These are phyloP conservation scores for Sardinella longiceps DNA, from an alignment of 2,797 vertebrate genomes.

Conservation along the genomic window DNA sequence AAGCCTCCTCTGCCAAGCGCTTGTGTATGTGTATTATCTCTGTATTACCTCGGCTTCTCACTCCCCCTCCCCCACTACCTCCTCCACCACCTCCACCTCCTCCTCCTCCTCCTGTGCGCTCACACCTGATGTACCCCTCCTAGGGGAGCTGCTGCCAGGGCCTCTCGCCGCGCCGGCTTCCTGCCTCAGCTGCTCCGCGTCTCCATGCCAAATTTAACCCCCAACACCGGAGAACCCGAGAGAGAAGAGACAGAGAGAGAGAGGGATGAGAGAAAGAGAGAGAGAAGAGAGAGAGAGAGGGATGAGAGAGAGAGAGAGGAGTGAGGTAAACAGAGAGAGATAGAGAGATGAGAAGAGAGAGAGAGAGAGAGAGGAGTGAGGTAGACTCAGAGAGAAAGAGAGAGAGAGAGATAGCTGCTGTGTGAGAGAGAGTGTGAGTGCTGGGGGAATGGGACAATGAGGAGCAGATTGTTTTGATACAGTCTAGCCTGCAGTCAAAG, in stretches of 20 bases:
- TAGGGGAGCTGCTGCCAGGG: conserved; percentile 1
- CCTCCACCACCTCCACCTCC: neutral
- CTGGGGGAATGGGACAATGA: neutral
- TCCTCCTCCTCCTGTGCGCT: neutral
- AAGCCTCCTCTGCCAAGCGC: conserved; percentile 23
- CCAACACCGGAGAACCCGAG: neutral
- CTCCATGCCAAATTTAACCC: conserved; percentile 1
- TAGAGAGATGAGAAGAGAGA: neutral
- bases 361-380: neutral
- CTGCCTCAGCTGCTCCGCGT: conserved; percentile 4
- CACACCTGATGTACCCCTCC: conserved; percentile 19
- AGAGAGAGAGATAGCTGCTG: neutral
- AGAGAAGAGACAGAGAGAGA: neutral
- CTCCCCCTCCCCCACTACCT: neutral
- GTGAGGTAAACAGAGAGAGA: conserved; percentile 7
- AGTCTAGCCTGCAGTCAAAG: conserved; percentile 4
- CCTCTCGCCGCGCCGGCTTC: neutral
- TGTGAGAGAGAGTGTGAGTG: neutral
- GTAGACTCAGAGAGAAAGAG: too few relatives aligned
- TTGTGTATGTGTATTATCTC: conserved; percentile 35
- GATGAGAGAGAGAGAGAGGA: conserved; percentile 9
- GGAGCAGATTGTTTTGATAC: neutral
- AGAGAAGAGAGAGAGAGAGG: neutral
- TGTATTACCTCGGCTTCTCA: conserved; percentile 26
- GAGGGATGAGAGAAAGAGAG: neutral